These are phyloP conservation scores for Plecotus auritus DNA, from an alignment of 2,113 vertebrate genomes.

Conservation along the genomic window DNA sequence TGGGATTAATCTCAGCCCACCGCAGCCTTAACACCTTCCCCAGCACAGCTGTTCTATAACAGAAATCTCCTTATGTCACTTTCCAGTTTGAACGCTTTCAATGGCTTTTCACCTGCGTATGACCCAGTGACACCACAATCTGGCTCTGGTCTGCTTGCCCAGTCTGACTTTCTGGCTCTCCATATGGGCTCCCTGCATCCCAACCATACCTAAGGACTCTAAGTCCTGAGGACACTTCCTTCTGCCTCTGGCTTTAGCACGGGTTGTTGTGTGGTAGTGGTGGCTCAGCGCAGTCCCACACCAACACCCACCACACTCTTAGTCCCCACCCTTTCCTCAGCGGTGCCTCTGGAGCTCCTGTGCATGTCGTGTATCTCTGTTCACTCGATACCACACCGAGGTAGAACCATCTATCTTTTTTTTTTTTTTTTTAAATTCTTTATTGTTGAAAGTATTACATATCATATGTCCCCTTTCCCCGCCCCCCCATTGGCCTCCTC, in stretches of 20 bases:
- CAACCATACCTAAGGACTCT: background rate
- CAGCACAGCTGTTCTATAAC: background rate
- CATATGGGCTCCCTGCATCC: background rate
- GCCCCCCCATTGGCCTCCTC: no score
- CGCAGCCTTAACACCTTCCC: background rate
- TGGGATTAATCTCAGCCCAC: background rate
- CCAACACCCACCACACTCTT: fast-evolving
- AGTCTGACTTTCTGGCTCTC: background rate
- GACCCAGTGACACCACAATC: fast-evolving
- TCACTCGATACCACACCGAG: background rate
- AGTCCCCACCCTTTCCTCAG: background rate
- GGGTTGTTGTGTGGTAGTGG: fast-evolving
- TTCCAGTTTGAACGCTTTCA: background rate
- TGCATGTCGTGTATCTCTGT: background rate
- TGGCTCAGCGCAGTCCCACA: background rate
- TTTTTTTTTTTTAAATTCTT: no score
- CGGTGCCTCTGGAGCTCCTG: background rate
- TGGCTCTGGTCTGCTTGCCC: background rate
- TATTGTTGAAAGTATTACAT: no score
- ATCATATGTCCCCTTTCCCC: no score
- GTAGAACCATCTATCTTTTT: background rate
- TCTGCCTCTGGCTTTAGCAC: background rate
- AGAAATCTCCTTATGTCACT: background rate
- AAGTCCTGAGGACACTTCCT: background rate
- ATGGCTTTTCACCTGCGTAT: background rate